Evolutionary conservation across 2,888 invertebrate genomes (phyloP), one percentile per base, ranked within the genome.

Genomic region (Busseola fusca): DNA sequence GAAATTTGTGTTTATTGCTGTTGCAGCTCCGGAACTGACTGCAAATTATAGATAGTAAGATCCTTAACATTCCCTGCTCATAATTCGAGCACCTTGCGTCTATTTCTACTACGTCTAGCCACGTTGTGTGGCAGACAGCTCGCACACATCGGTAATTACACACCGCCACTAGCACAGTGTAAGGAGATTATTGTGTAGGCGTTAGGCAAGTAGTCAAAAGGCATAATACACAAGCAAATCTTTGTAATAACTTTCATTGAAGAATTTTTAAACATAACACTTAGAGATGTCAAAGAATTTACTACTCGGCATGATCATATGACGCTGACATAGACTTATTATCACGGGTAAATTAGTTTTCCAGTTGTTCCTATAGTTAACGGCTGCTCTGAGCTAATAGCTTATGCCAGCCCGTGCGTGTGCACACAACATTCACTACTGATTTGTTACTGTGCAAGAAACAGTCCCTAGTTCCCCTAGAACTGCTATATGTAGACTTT

Each of bases 71-170:
- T 42, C 21, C 42, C 25, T 45, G 42, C 7, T 48, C 27, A 56
- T 30, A 27, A 12, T 16, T 6, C 42, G 42, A 30, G 37, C 48
- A 50, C 25, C n/a, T 10, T 42, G 52, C 42, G 34, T 21, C 50
- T 69, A 45, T 37, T 27, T 34, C 37, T 30, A n/a, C n/a, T n/a
- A n/a, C n/a, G 40, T 54, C 18, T 50, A 50, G 18, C 40, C 42
- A 18, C 42, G 60, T 18, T 25, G 30, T 57, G 48, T 59, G 63
- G 58, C 40, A 50, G 56, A 57, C 64, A 21, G 50, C 78, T 69
- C 77, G 65, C 68, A 81, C 64, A 68, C 81, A 16, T 30, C 34
- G 60, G 16, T 76, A 64, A 76, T 64, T 71, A 80, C 54, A 45
- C 12, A 62, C 37, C n/a, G 37, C n/a, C 6, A n/a, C 27, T 14